Percentiles rank a stretch among this genome's conserved stretches.
Conservation (phyloP, 2,113 vertebrate species). For the Perccottus glenii region DNA sequence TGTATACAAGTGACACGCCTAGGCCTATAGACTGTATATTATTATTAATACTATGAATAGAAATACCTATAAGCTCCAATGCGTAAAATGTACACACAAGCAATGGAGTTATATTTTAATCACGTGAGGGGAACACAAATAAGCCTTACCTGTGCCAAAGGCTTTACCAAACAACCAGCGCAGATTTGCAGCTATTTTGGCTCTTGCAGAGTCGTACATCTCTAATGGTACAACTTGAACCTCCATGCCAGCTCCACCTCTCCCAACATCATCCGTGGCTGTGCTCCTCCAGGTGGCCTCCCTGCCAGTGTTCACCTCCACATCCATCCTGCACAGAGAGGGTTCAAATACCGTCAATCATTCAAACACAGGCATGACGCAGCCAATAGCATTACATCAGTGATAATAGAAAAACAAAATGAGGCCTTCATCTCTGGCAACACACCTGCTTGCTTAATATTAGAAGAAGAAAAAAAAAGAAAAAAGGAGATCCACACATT, state of each 20-base stretch:
- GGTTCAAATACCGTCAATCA: no score
- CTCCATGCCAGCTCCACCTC: conserved; percentile 45
- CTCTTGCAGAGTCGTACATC: conserved; percentile 78
- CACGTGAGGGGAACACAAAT: not conserved
- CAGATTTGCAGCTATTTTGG: conserved; percentile 98
- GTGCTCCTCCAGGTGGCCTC: conserved; percentile 64
- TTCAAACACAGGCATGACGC: conserved; percentile 15
- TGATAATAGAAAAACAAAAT: conserved; percentile 25
- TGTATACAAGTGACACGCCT: no score
- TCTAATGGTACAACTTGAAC: conserved; percentile 59
- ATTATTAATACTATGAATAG: no score
- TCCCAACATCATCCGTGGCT: conserved; percentile 21
- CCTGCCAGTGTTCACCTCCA: conserved; percentile 66
- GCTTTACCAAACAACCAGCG: conserved; percentile 97
- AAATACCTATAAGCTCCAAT: no score
- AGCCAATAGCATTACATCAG: conserved; percentile 57
- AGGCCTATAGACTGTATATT: no score
- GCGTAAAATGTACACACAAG: not conserved
- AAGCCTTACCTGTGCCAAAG: conserved; percentile 88
- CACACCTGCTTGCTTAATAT: conserved; percentile 7
- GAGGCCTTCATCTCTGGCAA: conserved; percentile 21
- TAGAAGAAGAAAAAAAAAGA: not conserved
- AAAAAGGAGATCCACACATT: not conserved
- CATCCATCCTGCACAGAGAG: conserved; percentile 61
- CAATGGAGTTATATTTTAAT: not conserved